A percentile compares a stretch with the other conserved stretches of the same genome.
Evolutionary conservation across 2,888 invertebrate genomes (phyloP).

Genomic region (Epistrophella euchroma): DNA sequence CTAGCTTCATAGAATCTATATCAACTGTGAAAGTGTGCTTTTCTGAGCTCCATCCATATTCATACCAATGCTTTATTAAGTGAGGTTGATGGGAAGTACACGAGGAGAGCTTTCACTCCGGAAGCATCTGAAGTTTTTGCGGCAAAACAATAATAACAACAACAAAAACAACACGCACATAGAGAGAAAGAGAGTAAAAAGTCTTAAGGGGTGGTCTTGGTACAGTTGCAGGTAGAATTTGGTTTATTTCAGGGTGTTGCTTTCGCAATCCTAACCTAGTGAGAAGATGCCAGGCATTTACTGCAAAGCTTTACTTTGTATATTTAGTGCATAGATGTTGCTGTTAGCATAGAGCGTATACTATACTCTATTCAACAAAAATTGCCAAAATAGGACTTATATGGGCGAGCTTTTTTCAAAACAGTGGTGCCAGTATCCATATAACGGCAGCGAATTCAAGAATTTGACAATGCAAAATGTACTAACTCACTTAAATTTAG

Average conservation of each 20-base stretch:
- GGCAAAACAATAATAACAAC: slow-evolving; percentile 42
- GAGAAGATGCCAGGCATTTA: slow-evolving; percentile 20
- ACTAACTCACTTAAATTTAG: too few relatives aligned
- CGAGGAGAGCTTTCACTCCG: slow-evolving; percentile 63
- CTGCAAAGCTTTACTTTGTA: slow-evolving; percentile 42
- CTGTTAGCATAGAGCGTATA: too few relatives aligned
- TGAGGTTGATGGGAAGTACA: slow-evolving; percentile 23
- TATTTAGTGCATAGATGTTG: too few relatives aligned
- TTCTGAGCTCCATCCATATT: slow-evolving; percentile 23
- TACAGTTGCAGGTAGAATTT: slow-evolving; percentile 51
- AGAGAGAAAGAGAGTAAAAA: slow-evolving; percentile 1
- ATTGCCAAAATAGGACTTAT: too few relatives aligned
- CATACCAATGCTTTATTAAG: slow-evolving; percentile 30
- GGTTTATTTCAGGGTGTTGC: slow-evolving; percentile 46
- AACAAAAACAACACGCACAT: slow-evolving; percentile 35
- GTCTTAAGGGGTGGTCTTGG: slow-evolving; percentile 39
- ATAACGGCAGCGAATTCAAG: too few relatives aligned
- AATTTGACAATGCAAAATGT: too few relatives aligned
- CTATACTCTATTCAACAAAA: too few relatives aligned
- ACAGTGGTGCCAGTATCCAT: too few relatives aligned
- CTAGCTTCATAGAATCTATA: slow-evolving; percentile 12
- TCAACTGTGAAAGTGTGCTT: slow-evolving; percentile 33
- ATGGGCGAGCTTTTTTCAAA: too few relatives aligned
- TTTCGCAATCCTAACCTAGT: slow-evolving; percentile 5
- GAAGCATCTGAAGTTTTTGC: slow-evolving; percentile 51